Evolutionary conservation across 2,888 invertebrate species (phyloP), one percentile per base, ranked within the genome.

Genomic region (Endomychus coccineus): DNA sequence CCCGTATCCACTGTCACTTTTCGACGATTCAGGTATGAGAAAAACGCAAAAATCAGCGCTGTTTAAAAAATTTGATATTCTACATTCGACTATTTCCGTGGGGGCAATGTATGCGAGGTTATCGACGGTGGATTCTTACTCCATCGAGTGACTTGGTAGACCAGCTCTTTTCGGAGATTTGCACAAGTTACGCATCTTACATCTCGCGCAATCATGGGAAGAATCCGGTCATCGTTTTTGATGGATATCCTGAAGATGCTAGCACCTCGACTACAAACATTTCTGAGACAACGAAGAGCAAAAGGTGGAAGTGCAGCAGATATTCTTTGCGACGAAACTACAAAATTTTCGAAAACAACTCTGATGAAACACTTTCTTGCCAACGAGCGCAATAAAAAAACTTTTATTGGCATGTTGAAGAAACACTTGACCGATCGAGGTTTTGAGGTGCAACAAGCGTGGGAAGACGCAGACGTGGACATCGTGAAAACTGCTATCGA

Each of bases 91-190:
- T 6, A 11, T 12, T 4, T 11, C 19, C 5, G 5, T 4, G 6
- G 16, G 21, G 12, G 10, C 7, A 7, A 31, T 7, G 19, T 31
- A 11, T 13, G 19, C 4, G 41, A 50, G 40, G 38, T 52, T 24
- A 40, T 54, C 30, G 50, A 53, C 28, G 52, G 48, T 39, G 53
- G 48, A 40, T 49, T 41, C 35, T 37, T 54, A 31, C 39, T 54
- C 29, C 51, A 50, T 25, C 24, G 43, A 44, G 51, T 52, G 25
- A 33, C 49, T 33, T 54, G 50, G 50, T 32, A 45, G 34, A 38
- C 36, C 42, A 49, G 22, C 39, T 34, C 25, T 45, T 49, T 42
- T 30, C 37, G 37, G 40, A 35, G 27, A 51, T 54, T 39, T 48
- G 45, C 35, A 37, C 32, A 31, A 46, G 38, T 34, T 54, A 51